Evolutionary conservation across 2,113 vertebrate species (phyloP), one percentile per base, ranked within the genome.

Genomic region (Xenus cinereus): DNA sequence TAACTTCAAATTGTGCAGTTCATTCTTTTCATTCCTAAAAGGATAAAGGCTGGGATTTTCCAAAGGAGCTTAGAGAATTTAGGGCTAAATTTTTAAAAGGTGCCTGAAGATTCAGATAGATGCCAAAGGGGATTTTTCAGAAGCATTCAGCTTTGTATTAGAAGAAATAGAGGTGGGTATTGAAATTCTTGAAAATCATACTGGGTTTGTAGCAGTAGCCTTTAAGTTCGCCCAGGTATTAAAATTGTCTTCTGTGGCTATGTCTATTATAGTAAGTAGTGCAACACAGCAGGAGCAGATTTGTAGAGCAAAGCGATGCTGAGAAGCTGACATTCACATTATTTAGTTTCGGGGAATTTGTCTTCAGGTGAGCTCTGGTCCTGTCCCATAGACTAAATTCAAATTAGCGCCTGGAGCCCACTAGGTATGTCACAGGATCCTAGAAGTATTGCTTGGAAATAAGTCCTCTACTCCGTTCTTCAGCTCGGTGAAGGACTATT

Each of bases 11-110:
- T 94, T 94, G 83, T 92, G 66, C 60, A 66, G 79, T 90, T 96
- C 69, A 56, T 95, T 96, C 95, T 97, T 95, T 97, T 95, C 76
- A 94, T 92, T 96, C 73, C 48, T 95, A 94, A 97, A 95, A 93
- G 92, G 95, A 95, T 96, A 93, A 94, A 93, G 80, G 33, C 64
- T 82, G 62, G 86, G 90, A 95, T 97, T 97, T 97, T 95, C 94
- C 94, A 97, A 97, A 97, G 93, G 26, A 93, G 96, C 94, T 97
- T 97, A 94, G 62, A 92, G 95, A 94, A 91, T 90, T 92, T 95
- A 96, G 76, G 88, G 68, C 93, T 95, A 97, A 94, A 94, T 95
- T 96, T 97, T 96, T 97, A 84, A 96, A 94, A 92, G 86, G 56
- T 94, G 88, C 66, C 86, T 93, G 83, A 89, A 86, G 76, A 95